Evolutionary conservation across 2,888 invertebrate genomes (phyloP), one percentile per base, ranked within the genome.

Genomic region (Drosophila maculinotata): DNA sequence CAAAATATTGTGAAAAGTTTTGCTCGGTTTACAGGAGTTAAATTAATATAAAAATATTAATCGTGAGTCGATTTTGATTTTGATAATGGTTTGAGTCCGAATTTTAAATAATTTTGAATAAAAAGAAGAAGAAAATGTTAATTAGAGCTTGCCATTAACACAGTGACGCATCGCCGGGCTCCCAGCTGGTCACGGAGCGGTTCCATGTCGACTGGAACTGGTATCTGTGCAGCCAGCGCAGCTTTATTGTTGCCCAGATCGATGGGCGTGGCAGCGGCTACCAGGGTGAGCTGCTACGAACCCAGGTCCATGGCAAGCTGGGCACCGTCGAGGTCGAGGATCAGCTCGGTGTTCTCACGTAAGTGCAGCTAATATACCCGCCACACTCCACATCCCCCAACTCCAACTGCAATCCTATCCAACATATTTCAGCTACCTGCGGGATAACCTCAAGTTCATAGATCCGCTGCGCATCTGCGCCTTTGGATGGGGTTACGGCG

Each of bases 211-310:
- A 95, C 60, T 97, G 97, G 96, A 95, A 95, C 49, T 95, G 96
- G 93, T 97, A 97, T 91, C 92, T 98, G 52, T 94, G 96, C 2
- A 95, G 96, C 48, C 94, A 95, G 12, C 93, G 95, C 72, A 96
- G 96, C 90, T 96, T 96, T 89, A 95, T 98, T 69, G 96, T 97
- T 26, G 97, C 96, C 0, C 94, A 95, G 90, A 96, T 98, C 51
- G 98, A 98, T 91, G 98, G 96, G 0, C 92, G 98, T 30, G 98
- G 98, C 5, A 95, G 97, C 1, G 96, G 96, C 0, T 96, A 93
- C 76, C 94, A 97, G 91, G 97, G 98, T 0, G 96, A 96, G 87
- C 92, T 94, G 49, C 91, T 95, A 68, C 92, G 95, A 71, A 94
- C 95, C 9, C 95, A 95, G 89, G 93, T 97, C 23, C 96, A 96